Evolutionary conservation across 2,888 invertebrate genomes (phyloP), one percentile per base, ranked within the genome.

Genomic region (Onchidella celtica): DNA sequence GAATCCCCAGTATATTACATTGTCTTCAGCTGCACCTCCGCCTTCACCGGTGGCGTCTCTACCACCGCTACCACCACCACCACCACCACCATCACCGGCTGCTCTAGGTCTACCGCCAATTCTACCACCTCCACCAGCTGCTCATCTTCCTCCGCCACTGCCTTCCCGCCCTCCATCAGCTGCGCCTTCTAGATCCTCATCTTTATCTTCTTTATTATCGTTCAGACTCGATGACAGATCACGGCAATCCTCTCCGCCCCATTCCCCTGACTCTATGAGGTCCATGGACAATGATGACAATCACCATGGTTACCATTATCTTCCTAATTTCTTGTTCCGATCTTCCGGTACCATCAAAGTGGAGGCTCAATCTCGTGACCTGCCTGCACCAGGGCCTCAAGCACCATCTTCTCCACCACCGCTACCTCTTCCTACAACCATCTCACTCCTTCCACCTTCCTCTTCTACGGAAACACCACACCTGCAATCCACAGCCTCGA

Each of bases 271-370:
- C 1, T 40, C 47, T 21, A 1, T 47, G 9, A 38, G 40, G 47
- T 3, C 21, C 2, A 40, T 2, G 32, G 21, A 0, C 29, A 3
- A 17, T 0, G 21, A 17, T 11, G 65, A 32, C 3, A 27, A 40
- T 11, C 29, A 29, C n/a, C 0, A 38, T 1, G 3, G 6, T 21
- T 17, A 40, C 9, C 40, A 47, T 29, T 17, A 38, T 1, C 17
- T 65, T 9, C 38, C 59, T 6, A 40, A 32, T n/a, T 32, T 75
- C 65, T 40, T 74, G 21, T 75, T 75, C 27, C 27, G 75, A 32
- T 65, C 75, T 27, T 75, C 65, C 1, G 75, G 75, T 11, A 75
- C 75, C n/a, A 75, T 75, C 40, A 75, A 75, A 75, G 65, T 75
- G 2, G 65, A 75, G 34, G 75, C 63, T 0, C 75, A 63, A 11